Percentiles rank a stretch among this genome's conserved stretches.
Evolutionary conservation across 2,797 vertebrate genomes (phyloP).

Genomic region (Mycteria americana): DNA sequence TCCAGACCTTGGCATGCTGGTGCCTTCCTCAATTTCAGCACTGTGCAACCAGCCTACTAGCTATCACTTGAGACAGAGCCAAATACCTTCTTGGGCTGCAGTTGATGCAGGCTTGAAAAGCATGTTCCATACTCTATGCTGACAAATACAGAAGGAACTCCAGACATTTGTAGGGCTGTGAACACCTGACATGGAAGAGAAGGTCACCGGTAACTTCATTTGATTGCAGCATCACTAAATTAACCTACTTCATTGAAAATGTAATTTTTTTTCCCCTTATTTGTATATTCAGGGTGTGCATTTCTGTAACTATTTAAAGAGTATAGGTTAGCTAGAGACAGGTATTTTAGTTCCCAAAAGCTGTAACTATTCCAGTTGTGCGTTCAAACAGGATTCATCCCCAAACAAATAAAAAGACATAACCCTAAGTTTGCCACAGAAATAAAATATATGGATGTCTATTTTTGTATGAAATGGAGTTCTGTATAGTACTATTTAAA

Average conservation of each 20-base stretch:
- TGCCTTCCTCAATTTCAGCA: background rate
- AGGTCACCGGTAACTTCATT: background rate
- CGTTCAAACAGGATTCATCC: background rate
- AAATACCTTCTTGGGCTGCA: background rate
- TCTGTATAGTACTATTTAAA: conserved; percentile 62
- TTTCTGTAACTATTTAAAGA: conserved; percentile 4
- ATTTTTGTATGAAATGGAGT: conserved; percentile 72
- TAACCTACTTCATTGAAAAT: background rate
- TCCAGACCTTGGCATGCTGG: rapidly evolving
- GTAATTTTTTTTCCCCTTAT: background rate
- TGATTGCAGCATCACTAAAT: background rate
- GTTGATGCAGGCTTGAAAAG: background rate
- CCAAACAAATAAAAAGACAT: background rate
- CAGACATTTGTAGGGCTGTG: background rate
- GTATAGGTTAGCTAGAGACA: background rate
- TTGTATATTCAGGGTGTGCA: background rate
- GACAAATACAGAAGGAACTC: background rate
- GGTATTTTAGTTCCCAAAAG: background rate
- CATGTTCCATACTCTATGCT: rapidly evolving
- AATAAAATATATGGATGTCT: conserved; percentile 48
- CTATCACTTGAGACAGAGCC: rapidly evolving
- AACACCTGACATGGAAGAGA: background rate
- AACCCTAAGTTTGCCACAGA: background rate
- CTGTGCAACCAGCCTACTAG: background rate
- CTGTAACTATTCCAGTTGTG: background rate